A percentile compares a stretch with the other conserved stretches of the same genome.
phyloP scores from a whole-genome alignment of 2,888 invertebrate genomes.

The Meliscaeva auricollis region DNA sequence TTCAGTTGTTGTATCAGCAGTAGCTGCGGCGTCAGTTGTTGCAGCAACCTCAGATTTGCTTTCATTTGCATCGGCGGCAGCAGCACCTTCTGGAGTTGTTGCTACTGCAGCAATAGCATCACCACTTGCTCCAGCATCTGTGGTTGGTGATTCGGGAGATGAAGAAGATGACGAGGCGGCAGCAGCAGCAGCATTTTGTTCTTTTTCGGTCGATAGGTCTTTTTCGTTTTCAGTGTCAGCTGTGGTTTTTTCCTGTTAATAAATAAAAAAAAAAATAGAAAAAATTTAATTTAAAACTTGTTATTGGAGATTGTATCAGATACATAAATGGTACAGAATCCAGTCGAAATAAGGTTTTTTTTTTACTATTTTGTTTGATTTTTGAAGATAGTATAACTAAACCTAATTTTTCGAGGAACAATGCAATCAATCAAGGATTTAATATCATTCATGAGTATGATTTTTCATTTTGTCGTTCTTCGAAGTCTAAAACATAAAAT shows the following conservation, averaged over 20 bases:
- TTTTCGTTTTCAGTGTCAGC: constrained; percentile 88
- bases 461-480: too few relatives aligned
- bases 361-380: too few relatives aligned
- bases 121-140: constrained; percentile 75
- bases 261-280: constrained; percentile 43
- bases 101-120: constrained; percentile 55
- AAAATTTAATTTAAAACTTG: not conserved
- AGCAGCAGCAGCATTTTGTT: constrained; percentile 80
- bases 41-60: constrained; percentile 84
- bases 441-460: too few relatives aligned
- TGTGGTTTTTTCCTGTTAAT: constrained; percentile 86
- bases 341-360: too few relatives aligned
- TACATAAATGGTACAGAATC: too few relatives aligned
- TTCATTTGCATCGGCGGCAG: constrained; percentile 82
- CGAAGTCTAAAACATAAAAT: too few relatives aligned
- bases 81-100: constrained; percentile 82
- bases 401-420: too few relatives aligned
- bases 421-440: too few relatives aligned
- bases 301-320: not conserved
- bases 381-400: too few relatives aligned
- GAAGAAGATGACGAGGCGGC: constrained; percentile 65
- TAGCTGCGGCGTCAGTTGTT: constrained; percentile 48
- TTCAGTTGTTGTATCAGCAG: constrained; percentile 85
- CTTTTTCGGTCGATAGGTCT: constrained; percentile 88
- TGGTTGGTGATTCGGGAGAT: constrained; percentile 71